Evolutionary conservation across 2,888 invertebrate species (phyloP), one percentile per base, ranked within the genome.

Genomic region (Rhingia rostrata): DNA sequence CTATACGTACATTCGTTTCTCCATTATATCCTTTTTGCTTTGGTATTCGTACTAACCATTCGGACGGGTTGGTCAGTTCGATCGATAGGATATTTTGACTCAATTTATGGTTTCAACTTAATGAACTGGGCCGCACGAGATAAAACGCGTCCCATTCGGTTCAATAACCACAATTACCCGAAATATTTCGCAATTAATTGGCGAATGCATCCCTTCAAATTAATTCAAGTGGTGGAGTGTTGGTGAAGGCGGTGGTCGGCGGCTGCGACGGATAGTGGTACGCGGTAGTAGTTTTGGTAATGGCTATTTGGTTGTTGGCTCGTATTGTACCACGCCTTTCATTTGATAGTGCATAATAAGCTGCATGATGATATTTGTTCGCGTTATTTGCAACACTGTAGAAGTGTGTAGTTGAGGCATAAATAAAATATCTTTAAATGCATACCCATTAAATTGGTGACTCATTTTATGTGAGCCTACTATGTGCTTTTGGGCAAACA

Each of bases 171-270:
- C 54, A 53, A 63, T 66, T 72, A 67, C 58, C 73, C 56, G 61
- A 83, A 83, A 83, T 83, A 78, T 83, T 78, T 83, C 60, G 49
- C 72, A 83, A 78, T 78, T 83, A 83, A 83, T 83, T 83, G 82
- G 72, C 60, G 60, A 61, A 61, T 51, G 41, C 32, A 60, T 51
- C 58, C 35, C 30, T 54, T 66, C 54, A 47, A 32, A 60, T 78
- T 77, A 72, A 72, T 77, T 74, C 64, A 61, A 80, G 61, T 56
- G 49, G 61, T n/a, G n/a, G n/a, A n/a, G n/a, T 56, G 35, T 41
- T 66, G 53, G 64, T 37, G 53, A 10, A 9, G 37, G 10, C 5
- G 22, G 35, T 12, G 9, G 12, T 47, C 6, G 22, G 14, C 6
- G 6, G 43, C 12, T 43, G 43, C 12, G 3, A 43, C 12, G 6